These are phyloP conservation scores for Nycticebus coucang DNA, from an alignment of 2,113 vertebrate genomes.

Conservation along the genomic window DNA sequence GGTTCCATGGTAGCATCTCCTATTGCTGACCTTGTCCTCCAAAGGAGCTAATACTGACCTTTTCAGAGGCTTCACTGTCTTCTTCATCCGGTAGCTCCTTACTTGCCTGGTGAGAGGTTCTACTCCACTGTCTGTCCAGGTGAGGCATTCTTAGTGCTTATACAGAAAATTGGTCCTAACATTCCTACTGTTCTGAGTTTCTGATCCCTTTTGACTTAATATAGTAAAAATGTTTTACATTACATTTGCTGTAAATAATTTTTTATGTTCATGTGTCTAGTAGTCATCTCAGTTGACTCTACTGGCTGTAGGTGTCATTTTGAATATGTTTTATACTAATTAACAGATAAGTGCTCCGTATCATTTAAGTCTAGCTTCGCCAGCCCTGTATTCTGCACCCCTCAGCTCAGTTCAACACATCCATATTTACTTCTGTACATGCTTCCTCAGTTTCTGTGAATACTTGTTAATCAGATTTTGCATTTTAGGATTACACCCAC, in stretches of 20 bases:
- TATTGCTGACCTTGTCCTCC: not conserved
- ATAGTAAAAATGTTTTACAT: not conserved
- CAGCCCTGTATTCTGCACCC: not conserved
- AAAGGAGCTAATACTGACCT: not conserved
- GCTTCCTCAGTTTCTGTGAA: not conserved
- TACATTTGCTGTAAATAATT: not conserved
- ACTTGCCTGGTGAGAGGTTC: not conserved
- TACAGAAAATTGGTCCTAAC: not conserved
- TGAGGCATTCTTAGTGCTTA: not conserved
- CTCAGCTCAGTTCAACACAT: not conserved
- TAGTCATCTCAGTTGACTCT: not conserved
- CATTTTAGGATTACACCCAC: not conserved
- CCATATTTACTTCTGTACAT: not conserved
- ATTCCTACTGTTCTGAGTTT: not conserved
- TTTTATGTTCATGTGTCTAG: not conserved
- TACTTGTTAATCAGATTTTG: not conserved
- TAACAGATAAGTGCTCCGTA: not conserved
- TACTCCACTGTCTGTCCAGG: not conserved
- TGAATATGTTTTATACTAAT: not conserved
- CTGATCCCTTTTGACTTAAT: not conserved
- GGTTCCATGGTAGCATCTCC: not conserved
- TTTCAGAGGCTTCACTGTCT: not conserved
- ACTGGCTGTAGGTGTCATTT: not conserved
- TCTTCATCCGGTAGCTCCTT: not conserved
- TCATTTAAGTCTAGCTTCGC: not conserved